Percentiles rank a stretch among this genome's conserved stretches.
Evolutionary conservation across 2,797 vertebrate genomes (phyloP).

Genomic region (Podarcis lilfordi): DNA sequence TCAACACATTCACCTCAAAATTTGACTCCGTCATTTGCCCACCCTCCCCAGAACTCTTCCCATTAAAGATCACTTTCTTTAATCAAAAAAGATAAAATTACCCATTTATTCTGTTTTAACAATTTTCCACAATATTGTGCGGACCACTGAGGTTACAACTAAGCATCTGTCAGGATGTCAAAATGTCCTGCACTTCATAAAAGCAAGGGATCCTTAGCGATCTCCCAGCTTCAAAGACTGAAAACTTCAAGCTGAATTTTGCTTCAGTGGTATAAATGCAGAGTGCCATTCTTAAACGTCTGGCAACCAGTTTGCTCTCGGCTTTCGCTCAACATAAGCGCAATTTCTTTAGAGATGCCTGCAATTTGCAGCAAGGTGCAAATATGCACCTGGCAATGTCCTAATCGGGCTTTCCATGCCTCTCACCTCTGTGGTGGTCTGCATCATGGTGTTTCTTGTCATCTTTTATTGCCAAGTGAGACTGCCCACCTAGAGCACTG

Average conservation of each 20-base stretch:
- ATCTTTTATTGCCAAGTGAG: constrained; percentile 91
- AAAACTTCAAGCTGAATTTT: constrained; percentile 70
- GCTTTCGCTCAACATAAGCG: constrained; percentile 65
- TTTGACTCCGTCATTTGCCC: constrained; percentile 68
- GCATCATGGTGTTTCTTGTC: constrained; percentile 93
- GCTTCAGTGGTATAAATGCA: constrained; percentile 68
- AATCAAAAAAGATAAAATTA: constrained; percentile 40
- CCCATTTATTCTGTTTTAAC: constrained; percentile 76
- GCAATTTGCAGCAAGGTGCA: constrained; percentile 67
- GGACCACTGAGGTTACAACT: constrained; percentile 76
- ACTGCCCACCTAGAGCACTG: constrained; percentile 88
- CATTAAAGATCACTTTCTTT: constrained; percentile 71
- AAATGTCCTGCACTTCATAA: constrained; percentile 67
- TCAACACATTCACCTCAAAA: constrained; percentile 77
- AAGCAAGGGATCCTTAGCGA: constrained; percentile 69
- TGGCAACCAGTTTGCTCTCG: constrained; percentile 68
- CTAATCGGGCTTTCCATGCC: constrained; percentile 84
- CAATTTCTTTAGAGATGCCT: constrained; percentile 71
- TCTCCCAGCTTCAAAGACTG: constrained; percentile 71
- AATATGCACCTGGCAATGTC: constrained; percentile 62
- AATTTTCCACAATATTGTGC: constrained; percentile 77
- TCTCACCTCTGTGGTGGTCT: constrained; percentile 95
- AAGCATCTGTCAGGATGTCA: constrained; percentile 76
- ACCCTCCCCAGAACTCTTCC: constrained; percentile 64
- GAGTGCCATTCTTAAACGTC: constrained; percentile 58